Base-by-base conservation (phyloP, 2,113 vertebrate species). In the Micronisus gabar region DNA sequence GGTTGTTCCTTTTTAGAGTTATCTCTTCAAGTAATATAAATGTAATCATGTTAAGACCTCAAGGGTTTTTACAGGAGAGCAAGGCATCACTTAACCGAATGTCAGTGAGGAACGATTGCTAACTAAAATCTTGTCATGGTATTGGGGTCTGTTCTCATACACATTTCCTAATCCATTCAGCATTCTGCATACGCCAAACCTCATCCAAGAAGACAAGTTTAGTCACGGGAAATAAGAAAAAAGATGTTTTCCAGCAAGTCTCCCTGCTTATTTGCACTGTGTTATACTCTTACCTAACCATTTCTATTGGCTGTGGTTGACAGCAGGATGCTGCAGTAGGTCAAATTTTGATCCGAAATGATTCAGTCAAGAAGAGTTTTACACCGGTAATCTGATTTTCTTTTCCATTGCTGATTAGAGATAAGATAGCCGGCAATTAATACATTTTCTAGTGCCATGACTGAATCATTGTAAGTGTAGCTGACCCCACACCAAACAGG, bases 391-490 rank as follows among this genome's bases (percentile, higher is more conserved):
- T 8, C 32, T 62, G 32, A 17, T 61, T 70, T 79, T 15, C 13
- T 30, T 43, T 30, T 19, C 36, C 19, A 2, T 10, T 16, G 36
- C 26, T 74, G 45, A 15, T 34, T 38, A 68, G 15, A 30, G 50
- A 11, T 3, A 19, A 43, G 53, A 26, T 2, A 27, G 34, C 1
- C 1, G 2, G 27, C 10, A 58, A 40, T 22, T 18, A 47, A 27
- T 16, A 12, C 10, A 7, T 56, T n/a, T 55, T 20, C 47, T 18
- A 29, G 8, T 10, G 29, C n/a, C 38, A 7, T 7, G 30, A 27
- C 15, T 14, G 27, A 55, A 50, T 48, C 5, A 2, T 3, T 38
- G 8, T 0, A 34, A 34, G 15, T 1, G 18, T 4, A 56, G 63
- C 11, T 52, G 68, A 71, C 43, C 9, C 40, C 32, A 29, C 32